These are phyloP conservation scores for Cricetomys ansorgei DNA, from an alignment of 2,113 vertebrate genomes.

Conservation along the genomic window DNA sequence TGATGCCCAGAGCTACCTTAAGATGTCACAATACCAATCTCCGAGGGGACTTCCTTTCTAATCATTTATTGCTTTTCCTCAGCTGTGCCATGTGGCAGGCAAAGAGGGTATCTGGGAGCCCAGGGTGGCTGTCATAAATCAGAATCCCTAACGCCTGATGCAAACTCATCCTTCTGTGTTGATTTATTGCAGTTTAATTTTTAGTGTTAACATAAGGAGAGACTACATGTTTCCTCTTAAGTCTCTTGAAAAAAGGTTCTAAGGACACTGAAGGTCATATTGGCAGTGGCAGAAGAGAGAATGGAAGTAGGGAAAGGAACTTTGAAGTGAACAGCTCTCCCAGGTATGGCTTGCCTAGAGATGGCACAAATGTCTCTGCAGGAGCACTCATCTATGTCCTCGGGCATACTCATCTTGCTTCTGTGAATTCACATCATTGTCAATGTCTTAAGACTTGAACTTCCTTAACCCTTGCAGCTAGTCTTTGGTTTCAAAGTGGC, in stretches of 20 bases:
- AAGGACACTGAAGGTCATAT: neutral
- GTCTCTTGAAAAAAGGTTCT: constrained; percentile 64
- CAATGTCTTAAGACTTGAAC: neutral
- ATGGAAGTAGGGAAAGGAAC: neutral
- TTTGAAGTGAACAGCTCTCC: neutral
- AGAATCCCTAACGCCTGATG: constrained; percentile 80
- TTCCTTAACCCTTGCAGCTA: too few species aligned
- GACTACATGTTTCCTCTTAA: constrained; percentile 77
- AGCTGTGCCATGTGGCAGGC: neutral
- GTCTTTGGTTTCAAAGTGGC: constrained; percentile 38
- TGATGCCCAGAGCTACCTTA: constrained; percentile 80
- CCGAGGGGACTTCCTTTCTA: constrained; percentile 73
- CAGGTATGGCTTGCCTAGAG: neutral
- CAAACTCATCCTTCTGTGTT: constrained; percentile 65
- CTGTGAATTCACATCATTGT: neutral
- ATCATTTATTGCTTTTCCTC: constrained; percentile 81
- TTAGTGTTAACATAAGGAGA: constrained; percentile 59
- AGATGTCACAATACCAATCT: constrained; percentile 73
- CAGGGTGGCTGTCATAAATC: constrained; percentile 82
- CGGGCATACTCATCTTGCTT: neutral
- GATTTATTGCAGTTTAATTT: constrained; percentile 83
- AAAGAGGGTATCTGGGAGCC: neutral
- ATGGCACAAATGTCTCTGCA: neutral
- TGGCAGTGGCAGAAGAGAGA: accelerated
- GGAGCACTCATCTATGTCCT: neutral